Percentiles rank a stretch among this genome's conserved stretches.
Evolutionary conservation across 2,113 vertebrate species (phyloP).

Genomic region (Spizaetus ornatus): DNA sequence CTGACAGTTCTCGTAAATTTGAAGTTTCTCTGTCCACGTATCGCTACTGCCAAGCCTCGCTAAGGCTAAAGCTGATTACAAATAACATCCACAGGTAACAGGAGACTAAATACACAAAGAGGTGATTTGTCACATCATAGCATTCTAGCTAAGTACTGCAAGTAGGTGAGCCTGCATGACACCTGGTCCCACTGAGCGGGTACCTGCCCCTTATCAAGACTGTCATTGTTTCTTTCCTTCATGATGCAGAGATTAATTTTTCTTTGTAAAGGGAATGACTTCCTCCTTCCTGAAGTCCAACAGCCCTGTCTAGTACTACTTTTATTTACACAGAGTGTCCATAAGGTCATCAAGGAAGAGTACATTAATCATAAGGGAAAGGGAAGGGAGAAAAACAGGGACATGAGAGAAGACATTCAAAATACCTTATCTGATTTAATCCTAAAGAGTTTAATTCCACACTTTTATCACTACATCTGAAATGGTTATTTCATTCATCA

Average conservation of each 20-base stretch:
- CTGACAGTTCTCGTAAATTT: background rate
- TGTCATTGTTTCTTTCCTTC: background rate
- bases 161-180: background rate
- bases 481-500: background rate
- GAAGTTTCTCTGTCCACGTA: background rate
- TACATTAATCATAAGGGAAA: background rate
- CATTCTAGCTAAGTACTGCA: background rate
- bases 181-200: background rate
- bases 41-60: background rate
- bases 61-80: background rate
- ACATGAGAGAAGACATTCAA: background rate
- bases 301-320: background rate
- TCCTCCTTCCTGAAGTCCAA: background rate
- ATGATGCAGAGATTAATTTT: background rate
- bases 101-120: background rate
- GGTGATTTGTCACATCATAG: background rate
- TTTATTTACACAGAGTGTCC: background rate
- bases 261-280: background rate
- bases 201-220: background rate
- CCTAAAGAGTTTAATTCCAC: background rate
- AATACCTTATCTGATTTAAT: background rate
- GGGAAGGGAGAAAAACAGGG: background rate
- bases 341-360: background rate
- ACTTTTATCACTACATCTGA: background rate
- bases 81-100: background rate